Conservation (phyloP, 2,888 invertebrate genomes). For the Melanophora roralis region DNA sequence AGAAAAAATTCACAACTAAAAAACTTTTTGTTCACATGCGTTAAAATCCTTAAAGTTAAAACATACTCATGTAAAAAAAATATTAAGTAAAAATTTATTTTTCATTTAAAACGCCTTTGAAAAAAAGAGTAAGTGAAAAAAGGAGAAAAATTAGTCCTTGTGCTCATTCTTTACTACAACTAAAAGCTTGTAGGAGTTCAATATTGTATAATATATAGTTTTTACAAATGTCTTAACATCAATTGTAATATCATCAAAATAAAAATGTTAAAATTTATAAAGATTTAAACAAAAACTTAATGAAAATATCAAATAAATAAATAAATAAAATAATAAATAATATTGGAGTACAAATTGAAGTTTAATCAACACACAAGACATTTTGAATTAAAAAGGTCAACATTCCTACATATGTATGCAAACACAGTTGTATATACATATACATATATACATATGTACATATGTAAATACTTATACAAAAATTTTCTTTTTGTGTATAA, state of each 20-base stretch:
- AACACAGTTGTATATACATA: background rate
- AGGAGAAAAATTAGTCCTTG: conserved; percentile 64
- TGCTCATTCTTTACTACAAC: conserved; percentile 64
- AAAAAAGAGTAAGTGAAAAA: conserved; percentile 33
- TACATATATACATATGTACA: background rate
- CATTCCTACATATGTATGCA: no score
- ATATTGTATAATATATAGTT: conserved; percentile 64
- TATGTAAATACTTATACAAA: background rate
- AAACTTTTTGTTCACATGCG: conserved; percentile 25
- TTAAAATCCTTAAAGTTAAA: no score
- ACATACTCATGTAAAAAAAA: background rate
- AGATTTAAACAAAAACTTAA: conserved; percentile 36
- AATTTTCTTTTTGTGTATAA: background rate
- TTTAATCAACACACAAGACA: no score
- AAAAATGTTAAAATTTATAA: conserved; percentile 16
- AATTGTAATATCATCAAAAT: conserved; percentile 22
- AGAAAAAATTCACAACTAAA: conserved; percentile 4
- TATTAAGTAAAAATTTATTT: conserved; percentile 12
- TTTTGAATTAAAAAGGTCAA: no score
- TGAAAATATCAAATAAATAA: conserved; percentile 35
- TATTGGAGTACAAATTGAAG: no score
- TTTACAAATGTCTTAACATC: conserved; percentile 28
- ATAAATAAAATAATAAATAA: no score
- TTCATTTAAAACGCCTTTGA: conserved; percentile 25
- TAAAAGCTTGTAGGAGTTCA: conserved; percentile 67